Percentiles rank a stretch among this genome's conserved stretches.
These are phyloP conservation scores for Mimas tiliae DNA, from an alignment of 2,888 invertebrate species.

Conservation along the genomic window DNA sequence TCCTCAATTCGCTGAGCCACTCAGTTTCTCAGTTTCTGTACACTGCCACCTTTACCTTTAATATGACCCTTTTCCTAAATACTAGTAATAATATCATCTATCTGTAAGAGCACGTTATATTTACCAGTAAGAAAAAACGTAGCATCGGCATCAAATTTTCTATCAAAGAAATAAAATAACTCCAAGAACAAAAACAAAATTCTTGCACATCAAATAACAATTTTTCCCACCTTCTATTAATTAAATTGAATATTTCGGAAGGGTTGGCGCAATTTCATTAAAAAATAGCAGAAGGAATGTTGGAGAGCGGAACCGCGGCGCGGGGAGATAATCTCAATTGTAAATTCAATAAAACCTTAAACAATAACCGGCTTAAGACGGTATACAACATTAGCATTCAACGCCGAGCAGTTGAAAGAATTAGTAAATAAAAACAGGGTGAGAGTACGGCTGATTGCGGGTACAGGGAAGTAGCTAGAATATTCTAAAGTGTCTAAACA, in stretches of 20 bases:
- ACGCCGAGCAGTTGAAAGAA: constrained; percentile 43
- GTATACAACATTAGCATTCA: constrained; percentile 58
- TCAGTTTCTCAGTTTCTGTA: too few species aligned
- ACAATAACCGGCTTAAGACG: constrained; percentile 63
- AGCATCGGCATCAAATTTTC: too few species aligned
- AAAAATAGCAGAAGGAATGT: constrained; percentile 48
- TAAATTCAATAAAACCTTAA: constrained; percentile 65
- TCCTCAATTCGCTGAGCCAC: too few species aligned
- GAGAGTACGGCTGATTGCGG: background rate
- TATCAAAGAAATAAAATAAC: background rate
- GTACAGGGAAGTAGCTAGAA: background rate
- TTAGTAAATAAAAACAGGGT: constrained; percentile 28
- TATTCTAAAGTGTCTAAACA: background rate
- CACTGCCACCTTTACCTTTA: too few species aligned
- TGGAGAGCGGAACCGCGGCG: constrained; percentile 34
- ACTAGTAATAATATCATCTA: too few species aligned
- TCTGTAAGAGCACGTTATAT: too few species aligned
- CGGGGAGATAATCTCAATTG: constrained; percentile 61
- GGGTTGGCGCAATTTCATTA: constrained; percentile 56
- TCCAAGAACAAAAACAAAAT: background rate
- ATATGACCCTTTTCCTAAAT: too few species aligned
- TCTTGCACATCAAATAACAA: constrained; percentile 20
- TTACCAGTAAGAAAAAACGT: too few species aligned
- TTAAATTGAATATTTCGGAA: constrained; percentile 33
- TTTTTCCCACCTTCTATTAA: constrained; percentile 17